Evolutionary conservation across 2,113 vertebrate species (phyloP).

Genomic region (Uria aalge): DNA sequence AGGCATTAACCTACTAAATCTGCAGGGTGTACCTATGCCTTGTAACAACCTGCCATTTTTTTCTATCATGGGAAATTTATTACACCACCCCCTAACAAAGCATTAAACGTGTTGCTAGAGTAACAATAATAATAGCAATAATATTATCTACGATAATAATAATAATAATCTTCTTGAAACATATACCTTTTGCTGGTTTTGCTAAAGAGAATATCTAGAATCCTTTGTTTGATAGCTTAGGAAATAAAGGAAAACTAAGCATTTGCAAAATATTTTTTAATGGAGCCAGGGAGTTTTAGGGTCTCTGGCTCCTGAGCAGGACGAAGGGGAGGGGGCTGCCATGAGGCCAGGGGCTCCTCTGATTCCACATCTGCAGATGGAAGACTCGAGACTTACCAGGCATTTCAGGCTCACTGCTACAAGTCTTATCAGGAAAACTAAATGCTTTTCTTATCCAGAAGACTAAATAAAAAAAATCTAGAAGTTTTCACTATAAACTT

Average conservation of each 20-base stretch:
- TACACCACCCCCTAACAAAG: slow-evolving; percentile 27
- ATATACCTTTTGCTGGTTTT: neutral
- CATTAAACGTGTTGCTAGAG: neutral
- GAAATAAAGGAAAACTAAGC: neutral
- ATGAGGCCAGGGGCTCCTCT: neutral
- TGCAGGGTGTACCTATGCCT: neutral
- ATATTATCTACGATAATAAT: neutral
- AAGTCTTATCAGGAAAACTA: neutral
- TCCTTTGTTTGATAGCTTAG: neutral
- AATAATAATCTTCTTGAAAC: neutral
- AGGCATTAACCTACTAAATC: neutral
- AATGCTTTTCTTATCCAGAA: neutral
- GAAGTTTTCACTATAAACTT: neutral
- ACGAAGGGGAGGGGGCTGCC: neutral
- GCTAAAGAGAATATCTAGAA: neutral
- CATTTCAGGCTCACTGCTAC: neutral
- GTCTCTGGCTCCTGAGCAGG: neutral
- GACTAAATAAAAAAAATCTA: neutral
- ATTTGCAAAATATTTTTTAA: neutral
- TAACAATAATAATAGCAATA: neutral
- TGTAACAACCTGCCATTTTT: neutral
- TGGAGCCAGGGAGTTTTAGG: neutral
- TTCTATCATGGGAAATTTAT: neutral
- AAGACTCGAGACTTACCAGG: neutral
- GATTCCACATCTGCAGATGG: neutral